Base-by-base conservation (phyloP, 2,888 invertebrate species). In the Plagodis dolabraria region DNA sequence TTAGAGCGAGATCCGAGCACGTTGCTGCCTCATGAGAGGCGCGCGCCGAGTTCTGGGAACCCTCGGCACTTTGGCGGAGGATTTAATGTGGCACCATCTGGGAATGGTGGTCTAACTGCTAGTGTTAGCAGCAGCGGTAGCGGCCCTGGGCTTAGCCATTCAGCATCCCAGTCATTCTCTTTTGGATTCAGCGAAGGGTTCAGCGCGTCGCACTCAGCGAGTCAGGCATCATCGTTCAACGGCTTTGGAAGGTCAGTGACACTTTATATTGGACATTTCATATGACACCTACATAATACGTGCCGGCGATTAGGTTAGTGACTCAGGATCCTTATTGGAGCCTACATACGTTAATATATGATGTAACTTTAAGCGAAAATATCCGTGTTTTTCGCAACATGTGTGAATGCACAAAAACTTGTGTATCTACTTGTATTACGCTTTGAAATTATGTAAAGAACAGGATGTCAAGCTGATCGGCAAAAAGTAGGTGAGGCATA, bases 1-100 rank as follows among this genome's bases (percentile, higher is more conserved):
- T 78, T 93, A 74, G 93, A 93, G 69, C 84, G 89, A 53, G 93
- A 93, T 76, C 93, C 93, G 5, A 92, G 92, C 57, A 93, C 93
- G 5, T 63, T 93, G 56, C 73, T 89, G 36, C 88, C 91, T 0
- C 76, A 79, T 42, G 91, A 92, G 64, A 80, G 77, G 57, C 53
- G 71, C 2, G 40, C 10, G 40, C 40, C 40, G 8, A 40, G 10
- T 40, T 10, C 5, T 6, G 40, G 40, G 10, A 40, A 82, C 42
- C 91, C 93, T 0, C 81, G 83, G 33, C 90, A 89, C 5, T 81
- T 87, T 34, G 89, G 87, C 0, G 83, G 87, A 7, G 87, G 87
- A 0, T 93, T 92, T 55, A 91, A 91, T 47, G 87, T 92, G 50
- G 81, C 79, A 11, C 92, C 92, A 1, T 84, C 87, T 0, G 82